These are phyloP conservation scores for Proteles cristata DNA, from an alignment of 2,113 vertebrate genomes.

Conservation along the genomic window DNA sequence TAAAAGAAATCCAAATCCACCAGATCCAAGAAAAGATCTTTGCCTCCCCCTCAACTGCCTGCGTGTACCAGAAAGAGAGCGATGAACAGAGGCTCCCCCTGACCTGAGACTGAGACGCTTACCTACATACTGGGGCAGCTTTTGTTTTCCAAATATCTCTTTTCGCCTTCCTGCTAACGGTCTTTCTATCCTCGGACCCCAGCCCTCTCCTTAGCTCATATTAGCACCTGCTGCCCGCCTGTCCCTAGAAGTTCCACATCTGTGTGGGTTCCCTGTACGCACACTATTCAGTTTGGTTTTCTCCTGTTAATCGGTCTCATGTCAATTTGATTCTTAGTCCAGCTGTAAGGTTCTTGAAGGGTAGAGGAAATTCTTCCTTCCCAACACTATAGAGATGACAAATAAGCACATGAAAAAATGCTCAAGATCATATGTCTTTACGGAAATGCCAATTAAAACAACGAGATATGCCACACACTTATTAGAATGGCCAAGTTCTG, in stretches of 20 bases:
- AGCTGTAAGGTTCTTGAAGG: not conserved
- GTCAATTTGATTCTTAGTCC: not conserved
- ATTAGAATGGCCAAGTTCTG: not conserved
- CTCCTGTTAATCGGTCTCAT: not conserved
- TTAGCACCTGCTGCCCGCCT: not conserved
- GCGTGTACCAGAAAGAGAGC: not conserved
- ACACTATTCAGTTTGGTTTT: not conserved
- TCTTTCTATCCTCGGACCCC: not conserved
- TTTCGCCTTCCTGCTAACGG: not conserved
- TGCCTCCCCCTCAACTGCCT: not conserved
- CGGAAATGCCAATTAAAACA: not conserved
- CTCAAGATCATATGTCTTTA: not conserved
- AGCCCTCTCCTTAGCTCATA: not conserved
- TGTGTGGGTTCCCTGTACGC: not conserved
- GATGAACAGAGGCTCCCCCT: not conserved
- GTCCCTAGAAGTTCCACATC: not conserved
- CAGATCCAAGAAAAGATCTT: not conserved
- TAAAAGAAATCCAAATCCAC: not conserved
- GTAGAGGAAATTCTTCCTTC: not conserved
- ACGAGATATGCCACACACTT: not conserved
- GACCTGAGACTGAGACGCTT: not conserved
- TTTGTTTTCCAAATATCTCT: not conserved
- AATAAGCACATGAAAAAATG: not conserved
- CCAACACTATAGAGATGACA: not conserved
- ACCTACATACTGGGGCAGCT: not conserved